These are phyloP conservation scores for Acridotheres tristis DNA, from an alignment of 2,797 vertebrate genomes.

Conservation along the genomic window DNA sequence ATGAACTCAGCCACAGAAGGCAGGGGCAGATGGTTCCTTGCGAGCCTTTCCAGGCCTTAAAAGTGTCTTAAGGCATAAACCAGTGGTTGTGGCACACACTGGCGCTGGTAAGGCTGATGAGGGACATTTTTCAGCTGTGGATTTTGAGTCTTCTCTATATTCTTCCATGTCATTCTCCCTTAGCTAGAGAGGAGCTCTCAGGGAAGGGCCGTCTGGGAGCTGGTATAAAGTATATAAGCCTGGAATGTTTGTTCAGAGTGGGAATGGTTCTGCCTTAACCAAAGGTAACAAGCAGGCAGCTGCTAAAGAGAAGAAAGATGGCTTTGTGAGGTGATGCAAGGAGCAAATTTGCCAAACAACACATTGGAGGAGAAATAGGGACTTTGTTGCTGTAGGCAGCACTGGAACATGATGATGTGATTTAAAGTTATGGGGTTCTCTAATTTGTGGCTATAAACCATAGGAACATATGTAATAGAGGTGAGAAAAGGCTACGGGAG, in stretches of 20 bases:
- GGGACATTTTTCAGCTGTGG: not conserved
- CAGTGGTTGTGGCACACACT: not conserved
- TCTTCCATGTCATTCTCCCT: not conserved
- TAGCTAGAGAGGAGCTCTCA: not conserved
- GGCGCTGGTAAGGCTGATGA: not conserved
- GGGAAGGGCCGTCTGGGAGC: not conserved
- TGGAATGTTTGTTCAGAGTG: not conserved
- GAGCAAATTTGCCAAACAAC: not conserved
- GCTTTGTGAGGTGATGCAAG: not conserved
- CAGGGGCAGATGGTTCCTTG: not conserved
- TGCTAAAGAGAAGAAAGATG: not conserved
- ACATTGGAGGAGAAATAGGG: not conserved
- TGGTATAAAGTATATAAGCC: not conserved
- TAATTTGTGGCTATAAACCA: not conserved
- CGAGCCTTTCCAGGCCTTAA: not conserved
- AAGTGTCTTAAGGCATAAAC: not conserved
- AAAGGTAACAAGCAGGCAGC: not conserved
- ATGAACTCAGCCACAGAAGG: not conserved
- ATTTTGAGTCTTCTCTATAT: not conserved
- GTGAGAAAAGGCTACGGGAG: not conserved
- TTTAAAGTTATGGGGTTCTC: not conserved
- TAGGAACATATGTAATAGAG: not conserved
- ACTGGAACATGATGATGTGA: not conserved
- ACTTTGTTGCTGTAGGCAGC: not conserved
- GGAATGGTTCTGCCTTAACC: not conserved